Evolutionary conservation across 1,140 invertebrate genomes (phyloP).

Genomic region (Papilio aristodemus): DNA sequence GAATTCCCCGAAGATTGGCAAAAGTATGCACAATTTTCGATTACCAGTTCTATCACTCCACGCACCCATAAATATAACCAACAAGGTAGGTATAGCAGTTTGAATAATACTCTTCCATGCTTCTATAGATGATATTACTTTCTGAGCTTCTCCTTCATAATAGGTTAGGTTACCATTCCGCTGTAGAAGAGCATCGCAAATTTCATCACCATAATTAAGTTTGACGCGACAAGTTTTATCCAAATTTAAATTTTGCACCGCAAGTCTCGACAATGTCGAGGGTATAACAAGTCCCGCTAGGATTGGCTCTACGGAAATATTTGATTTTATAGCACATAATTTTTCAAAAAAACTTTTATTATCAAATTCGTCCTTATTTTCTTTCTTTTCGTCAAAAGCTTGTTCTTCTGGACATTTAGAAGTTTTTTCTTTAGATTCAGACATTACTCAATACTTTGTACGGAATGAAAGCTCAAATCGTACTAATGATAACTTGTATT

Average conservation of each 20-base stretch:
- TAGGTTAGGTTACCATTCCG: conserved; percentile 68
- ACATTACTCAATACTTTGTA: conserved; percentile 17
- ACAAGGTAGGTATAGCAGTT: conserved; percentile 79
- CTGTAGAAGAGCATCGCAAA: conserved; percentile 79
- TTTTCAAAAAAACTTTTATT: conserved; percentile 52
- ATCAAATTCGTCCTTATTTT: conserved; percentile 39
- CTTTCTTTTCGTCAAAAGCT: conserved; percentile 52
- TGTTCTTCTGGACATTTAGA: conserved; percentile 48
- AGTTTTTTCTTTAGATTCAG: conserved; percentile 37
- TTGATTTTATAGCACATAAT: conserved; percentile 53
- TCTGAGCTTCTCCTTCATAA: conserved; percentile 79
- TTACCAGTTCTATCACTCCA: conserved; percentile 83
- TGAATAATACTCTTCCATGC: conserved; percentile 81
- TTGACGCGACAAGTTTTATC: conserved; percentile 83
- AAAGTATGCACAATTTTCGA: conserved; percentile 81
- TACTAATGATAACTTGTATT: conserved; percentile 38
- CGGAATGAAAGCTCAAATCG: conserved; percentile 29
- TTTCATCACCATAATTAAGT: conserved; percentile 70
- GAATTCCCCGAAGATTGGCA: conserved; percentile 81
- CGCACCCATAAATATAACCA: conserved; percentile 83
- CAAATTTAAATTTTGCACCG: conserved; percentile 82
- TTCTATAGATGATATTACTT: conserved; percentile 79
- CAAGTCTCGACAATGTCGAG: conserved; percentile 76
- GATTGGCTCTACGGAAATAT: conserved; percentile 81
- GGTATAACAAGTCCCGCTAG: conserved; percentile 79